Conservation (phyloP, 2,888 invertebrate species). For the Incurvaria masculella region DNA sequence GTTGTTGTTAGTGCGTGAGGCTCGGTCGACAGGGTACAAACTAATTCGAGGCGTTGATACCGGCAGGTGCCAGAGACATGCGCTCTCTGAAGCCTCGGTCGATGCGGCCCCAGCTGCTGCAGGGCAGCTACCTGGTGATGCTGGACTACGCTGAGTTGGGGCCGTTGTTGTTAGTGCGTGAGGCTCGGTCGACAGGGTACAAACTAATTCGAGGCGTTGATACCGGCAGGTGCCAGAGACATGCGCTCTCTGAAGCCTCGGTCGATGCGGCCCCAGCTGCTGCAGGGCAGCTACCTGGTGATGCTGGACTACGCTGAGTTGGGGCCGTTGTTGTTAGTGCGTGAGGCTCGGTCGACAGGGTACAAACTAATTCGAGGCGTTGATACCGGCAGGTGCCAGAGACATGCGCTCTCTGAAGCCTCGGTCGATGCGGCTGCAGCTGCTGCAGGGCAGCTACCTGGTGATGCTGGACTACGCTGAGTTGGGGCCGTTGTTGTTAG, state of each 20-base stretch:
- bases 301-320: slow-evolving; percentile 45
- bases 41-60: no score
- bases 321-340: slow-evolving; percentile 35
- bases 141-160: slow-evolving; percentile 43
- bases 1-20: slow-evolving; percentile 34
- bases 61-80: no score
- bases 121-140: slow-evolving; percentile 34
- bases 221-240: no score
- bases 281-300: slow-evolving; percentile 32
- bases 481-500: slow-evolving; percentile 36
- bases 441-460: slow-evolving; percentile 32
- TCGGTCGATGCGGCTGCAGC: slow-evolving; percentile 33
- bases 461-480: slow-evolving; percentile 45
- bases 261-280: slow-evolving; percentile 35
- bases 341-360: slow-evolving; percentile 21
- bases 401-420: no score
- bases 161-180: slow-evolving; percentile 34
- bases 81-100: no score
- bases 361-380: no score
- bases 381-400: no score
- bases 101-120: slow-evolving; percentile 35
- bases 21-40: slow-evolving; percentile 15
- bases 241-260: no score
- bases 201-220: no score
- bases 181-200: slow-evolving; percentile 18